phyloP scores from a whole-genome alignment of 2,797 vertebrate genomes.

The Acropternis orthonyx region DNA sequence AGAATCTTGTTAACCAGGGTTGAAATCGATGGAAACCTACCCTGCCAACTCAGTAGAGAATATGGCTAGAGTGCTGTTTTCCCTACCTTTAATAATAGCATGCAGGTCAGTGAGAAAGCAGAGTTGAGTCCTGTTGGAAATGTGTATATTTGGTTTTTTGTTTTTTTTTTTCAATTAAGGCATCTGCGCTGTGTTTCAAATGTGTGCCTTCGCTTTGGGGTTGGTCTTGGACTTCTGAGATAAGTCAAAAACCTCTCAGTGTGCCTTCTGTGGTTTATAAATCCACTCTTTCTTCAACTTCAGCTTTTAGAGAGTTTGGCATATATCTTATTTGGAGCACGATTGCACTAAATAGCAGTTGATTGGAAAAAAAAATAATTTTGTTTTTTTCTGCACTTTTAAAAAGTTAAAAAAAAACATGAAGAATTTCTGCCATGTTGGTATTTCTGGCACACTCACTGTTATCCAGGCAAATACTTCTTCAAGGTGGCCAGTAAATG shows the following conservation, averaged over 20 bases:
- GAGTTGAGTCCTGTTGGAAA: background rate
- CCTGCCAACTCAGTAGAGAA: background rate
- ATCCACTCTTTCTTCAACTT: background rate
- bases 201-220: background rate
- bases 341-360: background rate
- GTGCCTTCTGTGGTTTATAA: background rate
- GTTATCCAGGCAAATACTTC: background rate
- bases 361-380: background rate
- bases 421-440: background rate
- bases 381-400: background rate
- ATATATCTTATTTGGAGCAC: background rate
- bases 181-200: background rate
- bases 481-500: background rate
- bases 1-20: background rate
- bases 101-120: background rate
- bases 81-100: background rate
- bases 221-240: background rate
- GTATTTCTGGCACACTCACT: background rate
- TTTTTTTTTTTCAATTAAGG: background rate
- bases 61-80: background rate
- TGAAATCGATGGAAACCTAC: background rate
- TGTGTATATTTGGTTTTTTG: background rate
- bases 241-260: background rate
- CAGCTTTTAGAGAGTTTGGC: background rate
- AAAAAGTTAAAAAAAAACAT: background rate